A percentile compares a stretch with the other conserved stretches of the same genome.
Evolutionary conservation across 2,888 invertebrate species (phyloP).

Genomic region (Apotomis capreana): DNA sequence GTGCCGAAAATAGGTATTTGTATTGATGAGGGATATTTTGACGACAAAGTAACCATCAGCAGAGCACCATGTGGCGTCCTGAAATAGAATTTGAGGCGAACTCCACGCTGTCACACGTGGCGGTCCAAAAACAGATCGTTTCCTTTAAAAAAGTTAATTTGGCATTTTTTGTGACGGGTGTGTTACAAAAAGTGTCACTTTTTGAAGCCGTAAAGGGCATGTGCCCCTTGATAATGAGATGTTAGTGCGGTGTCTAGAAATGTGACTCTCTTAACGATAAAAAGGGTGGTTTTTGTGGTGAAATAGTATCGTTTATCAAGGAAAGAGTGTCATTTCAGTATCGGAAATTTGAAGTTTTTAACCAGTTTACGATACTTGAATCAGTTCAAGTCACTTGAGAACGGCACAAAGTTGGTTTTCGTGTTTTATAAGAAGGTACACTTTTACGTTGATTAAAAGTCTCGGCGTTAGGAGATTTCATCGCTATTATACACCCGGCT

Average conservation of each 20-base stretch:
- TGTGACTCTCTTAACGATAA: slow-evolving; percentile 75
- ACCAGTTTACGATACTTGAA: slow-evolving; percentile 5
- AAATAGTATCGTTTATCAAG: slow-evolving; percentile 40
- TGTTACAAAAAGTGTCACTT: slow-evolving; percentile 74
- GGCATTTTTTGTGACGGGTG: slow-evolving; percentile 71
- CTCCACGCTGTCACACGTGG: slow-evolving; percentile 76
- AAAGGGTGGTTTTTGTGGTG: slow-evolving; percentile 52
- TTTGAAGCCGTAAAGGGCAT: slow-evolving; percentile 75
- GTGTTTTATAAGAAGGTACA: not conserved
- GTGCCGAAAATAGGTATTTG: slow-evolving; percentile 72
- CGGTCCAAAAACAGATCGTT: slow-evolving; percentile 79
- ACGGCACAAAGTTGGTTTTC: not conserved
- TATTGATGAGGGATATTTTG: slow-evolving; percentile 76
- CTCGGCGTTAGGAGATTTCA: slow-evolving; percentile 6
- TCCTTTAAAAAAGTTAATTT: slow-evolving; percentile 83
- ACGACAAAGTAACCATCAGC: slow-evolving; percentile 79
- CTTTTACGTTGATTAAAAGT: not conserved
- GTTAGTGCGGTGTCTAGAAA: slow-evolving; percentile 70
- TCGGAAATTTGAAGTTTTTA: slow-evolving; percentile 21
- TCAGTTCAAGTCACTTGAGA: not conserved
- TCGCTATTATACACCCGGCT: slow-evolving; percentile 4
- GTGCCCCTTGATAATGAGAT: slow-evolving; percentile 74
- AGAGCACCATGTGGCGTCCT: slow-evolving; percentile 72
- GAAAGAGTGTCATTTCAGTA: slow-evolving; percentile 33
- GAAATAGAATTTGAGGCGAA: slow-evolving; percentile 72